Evolutionary conservation across 2,113 vertebrate genomes (phyloP).

Genomic region (Phocoena phocoena): DNA sequence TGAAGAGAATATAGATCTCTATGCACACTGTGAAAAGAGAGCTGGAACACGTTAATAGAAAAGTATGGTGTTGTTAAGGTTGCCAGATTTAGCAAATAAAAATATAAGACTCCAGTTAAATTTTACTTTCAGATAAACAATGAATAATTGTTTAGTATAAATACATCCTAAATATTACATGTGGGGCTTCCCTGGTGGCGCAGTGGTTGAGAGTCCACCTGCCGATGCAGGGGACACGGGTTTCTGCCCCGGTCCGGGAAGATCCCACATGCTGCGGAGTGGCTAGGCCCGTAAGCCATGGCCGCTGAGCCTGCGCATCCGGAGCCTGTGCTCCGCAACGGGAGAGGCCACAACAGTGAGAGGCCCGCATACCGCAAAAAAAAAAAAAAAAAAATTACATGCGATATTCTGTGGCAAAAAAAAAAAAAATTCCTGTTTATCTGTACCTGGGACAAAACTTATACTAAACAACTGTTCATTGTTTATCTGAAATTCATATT

Average conservation of each 20-base stretch:
- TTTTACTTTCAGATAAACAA: conserved; percentile 19
- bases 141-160: not conserved
- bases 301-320: too few relatives aligned
- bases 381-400: not conserved
- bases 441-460: not conserved
- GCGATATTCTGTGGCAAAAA: not conserved
- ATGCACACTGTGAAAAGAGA: not conserved
- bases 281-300: too few relatives aligned
- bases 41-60: not conserved
- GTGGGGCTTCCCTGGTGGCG: too few relatives aligned
- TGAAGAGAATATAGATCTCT: conserved; percentile 10
- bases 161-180: conserved; percentile 10
- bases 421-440: not conserved
- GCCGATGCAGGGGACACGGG: too few relatives aligned
- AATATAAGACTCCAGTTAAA: not conserved
- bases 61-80: not conserved
- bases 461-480: not conserved
- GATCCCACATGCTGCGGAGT: too few relatives aligned
- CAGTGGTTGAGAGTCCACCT: too few relatives aligned
- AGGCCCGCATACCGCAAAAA: too few relatives aligned
- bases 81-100: conserved; percentile 5
- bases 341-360: too few relatives aligned
- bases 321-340: too few relatives aligned
- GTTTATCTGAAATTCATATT: conserved; percentile 41
- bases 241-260: too few relatives aligned